These are phyloP conservation scores for Brachynemurus nebulosus DNA, from an alignment of 2,888 invertebrate genomes.

Conservation along the genomic window DNA sequence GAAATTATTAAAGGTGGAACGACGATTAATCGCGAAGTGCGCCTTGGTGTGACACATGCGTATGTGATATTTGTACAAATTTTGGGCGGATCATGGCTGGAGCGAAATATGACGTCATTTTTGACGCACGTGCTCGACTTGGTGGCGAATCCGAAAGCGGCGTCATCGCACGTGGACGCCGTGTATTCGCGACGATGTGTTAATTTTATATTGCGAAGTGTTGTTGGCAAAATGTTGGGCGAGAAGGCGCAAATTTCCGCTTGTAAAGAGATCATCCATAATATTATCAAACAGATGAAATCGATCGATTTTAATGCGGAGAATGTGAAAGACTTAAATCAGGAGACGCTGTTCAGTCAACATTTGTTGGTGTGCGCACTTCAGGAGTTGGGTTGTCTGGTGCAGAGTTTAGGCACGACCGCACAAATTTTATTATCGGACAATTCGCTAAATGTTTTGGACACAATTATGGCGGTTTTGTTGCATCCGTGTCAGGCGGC, in stretches of 20 bases:
- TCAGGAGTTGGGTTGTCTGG: constrained; percentile 83
- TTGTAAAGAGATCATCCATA: constrained; percentile 83
- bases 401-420: constrained; percentile 86
- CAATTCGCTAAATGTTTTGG: constrained; percentile 64
- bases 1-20: constrained; percentile 94
- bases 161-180: constrained; percentile 92
- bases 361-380: constrained; percentile 86
- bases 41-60: constrained; percentile 95
- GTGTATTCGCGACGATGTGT: constrained; percentile 97
- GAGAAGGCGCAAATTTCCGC: constrained; percentile 96
- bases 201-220: constrained; percentile 82
- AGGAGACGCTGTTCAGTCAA: constrained; percentile 81
- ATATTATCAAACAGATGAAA: constrained; percentile 90
- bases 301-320: constrained; percentile 86
- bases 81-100: constrained; percentile 90
- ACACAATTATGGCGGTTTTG: constrained; percentile 69
- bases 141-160: constrained; percentile 90
- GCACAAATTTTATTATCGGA: constrained; percentile 83
- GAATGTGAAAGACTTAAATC: constrained; percentile 81
- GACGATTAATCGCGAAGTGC: constrained; percentile 85
- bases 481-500: constrained; percentile 92
- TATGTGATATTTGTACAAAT: constrained; percentile 92
- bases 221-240: constrained; percentile 86
- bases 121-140: constrained; percentile 84
- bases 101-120: constrained; percentile 75